Conservation (phyloP, 2,797 vertebrate genomes). For the Kryptopterus vitreolus region DNA sequence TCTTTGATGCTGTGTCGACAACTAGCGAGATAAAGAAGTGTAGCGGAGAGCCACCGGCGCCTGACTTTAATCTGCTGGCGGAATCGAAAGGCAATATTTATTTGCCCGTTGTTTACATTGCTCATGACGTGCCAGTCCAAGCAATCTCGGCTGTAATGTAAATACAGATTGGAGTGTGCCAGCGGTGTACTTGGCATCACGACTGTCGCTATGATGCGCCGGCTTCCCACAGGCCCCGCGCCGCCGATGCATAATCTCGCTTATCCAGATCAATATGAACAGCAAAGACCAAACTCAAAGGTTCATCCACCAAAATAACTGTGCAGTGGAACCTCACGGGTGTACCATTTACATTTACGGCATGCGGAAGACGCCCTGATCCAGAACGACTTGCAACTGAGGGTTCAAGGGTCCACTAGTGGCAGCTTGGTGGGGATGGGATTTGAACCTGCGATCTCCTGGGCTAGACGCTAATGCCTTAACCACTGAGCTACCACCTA, state of each 20-base stretch:
- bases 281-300: neutral
- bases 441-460: no score
- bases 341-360: no score
- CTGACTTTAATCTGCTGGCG: conserved; percentile 18
- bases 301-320: neutral
- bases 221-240: conserved; percentile 6
- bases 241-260: neutral
- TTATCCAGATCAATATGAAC: neutral
- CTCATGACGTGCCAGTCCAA: conserved; percentile 19
- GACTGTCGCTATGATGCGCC: conserved; percentile 30
- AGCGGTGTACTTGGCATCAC: conserved; percentile 14
- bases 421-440: no score
- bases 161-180: conserved; percentile 34
- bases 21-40: conserved; percentile 29
- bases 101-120: conserved; percentile 42
- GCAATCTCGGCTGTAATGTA: conserved; percentile 26
- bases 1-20: conserved; percentile 19
- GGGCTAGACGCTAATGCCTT: no score
- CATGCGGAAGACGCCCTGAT: no score
- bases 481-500: no score
- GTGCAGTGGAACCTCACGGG: neutral
- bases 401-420: no score
- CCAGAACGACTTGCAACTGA: no score
- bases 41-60: neutral
- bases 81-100: conserved; percentile 14